Evolutionary conservation across 2,888 invertebrate genomes (phyloP).

Genomic region (Crocallis elinguaria): DNA sequence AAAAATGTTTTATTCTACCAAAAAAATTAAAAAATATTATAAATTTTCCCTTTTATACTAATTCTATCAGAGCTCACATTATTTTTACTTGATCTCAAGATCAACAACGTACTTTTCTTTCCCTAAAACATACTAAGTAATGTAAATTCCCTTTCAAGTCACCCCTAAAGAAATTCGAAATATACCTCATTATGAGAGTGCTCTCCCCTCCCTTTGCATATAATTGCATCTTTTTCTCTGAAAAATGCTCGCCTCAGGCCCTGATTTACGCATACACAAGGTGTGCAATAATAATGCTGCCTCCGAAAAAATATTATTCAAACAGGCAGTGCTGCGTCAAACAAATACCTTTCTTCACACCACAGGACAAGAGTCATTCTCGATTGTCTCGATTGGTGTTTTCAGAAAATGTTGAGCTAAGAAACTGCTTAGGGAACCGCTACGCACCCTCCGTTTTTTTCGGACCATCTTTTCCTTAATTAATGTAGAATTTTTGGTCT

Average conservation of each 20-base stretch:
- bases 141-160: conserved; percentile 43
- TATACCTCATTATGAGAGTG: conserved; percentile 62
- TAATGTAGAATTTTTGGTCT: conserved; percentile 82
- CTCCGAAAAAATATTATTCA: conserved; percentile 77
- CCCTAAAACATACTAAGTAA: conserved; percentile 17
- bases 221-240: conserved; percentile 82
- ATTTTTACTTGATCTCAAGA: conserved; percentile 1
- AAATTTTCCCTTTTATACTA: too few relatives aligned
- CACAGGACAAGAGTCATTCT: conserved; percentile 55
- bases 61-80: background rate
- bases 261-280: conserved; percentile 85
- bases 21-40: too few relatives aligned
- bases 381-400: conserved; percentile 49
- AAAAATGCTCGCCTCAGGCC: conserved; percentile 78
- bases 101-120: conserved; percentile 17
- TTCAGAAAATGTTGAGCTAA: conserved; percentile 79
- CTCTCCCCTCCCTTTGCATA: conserved; percentile 70
- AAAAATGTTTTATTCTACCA: too few relatives aligned
- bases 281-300: conserved; percentile 82
- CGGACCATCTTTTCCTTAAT: conserved; percentile 80
- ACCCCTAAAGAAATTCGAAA: conserved; percentile 50
- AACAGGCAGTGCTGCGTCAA: conserved; percentile 43
- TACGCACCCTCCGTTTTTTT: conserved; percentile 75
- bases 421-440: conserved; percentile 73
- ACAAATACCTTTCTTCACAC: conserved; percentile 52